Evolutionary conservation across 2,888 invertebrate genomes (phyloP).

Genomic region (Scaptomyza cyrtandrae): DNA sequence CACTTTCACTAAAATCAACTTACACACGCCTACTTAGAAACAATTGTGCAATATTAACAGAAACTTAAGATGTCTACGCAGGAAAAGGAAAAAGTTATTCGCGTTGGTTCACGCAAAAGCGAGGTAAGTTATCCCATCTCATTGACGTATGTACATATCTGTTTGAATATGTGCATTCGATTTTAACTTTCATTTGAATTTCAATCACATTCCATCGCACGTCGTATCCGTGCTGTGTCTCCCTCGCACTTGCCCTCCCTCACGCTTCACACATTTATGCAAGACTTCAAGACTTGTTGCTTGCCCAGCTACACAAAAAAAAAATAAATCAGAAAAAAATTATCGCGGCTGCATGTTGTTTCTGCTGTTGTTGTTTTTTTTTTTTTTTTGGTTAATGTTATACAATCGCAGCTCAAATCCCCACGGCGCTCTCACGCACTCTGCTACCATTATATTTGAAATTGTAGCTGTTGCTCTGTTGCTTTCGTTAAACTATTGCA

Average conservation of each 20-base stretch:
- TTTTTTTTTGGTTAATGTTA: conserved; percentile 64
- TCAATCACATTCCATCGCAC: conserved; percentile 57
- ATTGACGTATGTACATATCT: conserved; percentile 20
- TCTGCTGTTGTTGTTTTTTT: neutral
- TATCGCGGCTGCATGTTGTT: conserved; percentile 16
- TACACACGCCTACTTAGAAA: conserved; percentile 31
- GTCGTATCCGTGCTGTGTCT: conserved; percentile 10
- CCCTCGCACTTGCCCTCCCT: conserved; percentile 5
- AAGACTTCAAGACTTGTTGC: conserved; percentile 75
- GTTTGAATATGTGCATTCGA: conserved; percentile 44
- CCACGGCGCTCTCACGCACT: conserved; percentile 50
- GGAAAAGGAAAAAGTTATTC: conserved; percentile 86
- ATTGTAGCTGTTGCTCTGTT: conserved; percentile 19
- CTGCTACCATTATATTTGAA: conserved; percentile 9
- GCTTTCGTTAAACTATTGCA: conserved; percentile 34
- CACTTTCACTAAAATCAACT: conserved; percentile 63
- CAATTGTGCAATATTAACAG: conserved; percentile 70
- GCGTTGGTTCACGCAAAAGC: conserved; percentile 93
- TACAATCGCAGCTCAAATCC: conserved; percentile 65
- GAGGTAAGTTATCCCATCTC: conserved; percentile 86
- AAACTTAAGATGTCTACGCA: conserved; percentile 60
- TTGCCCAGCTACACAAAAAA: conserved; percentile 27
- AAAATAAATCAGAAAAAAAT: conserved; percentile 27
- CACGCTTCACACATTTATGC: conserved; percentile 54
- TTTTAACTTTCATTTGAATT: conserved; percentile 68